phyloP scores from a whole-genome alignment of 2,888 invertebrate genomes.

The Melinaea menophilus region DNA sequence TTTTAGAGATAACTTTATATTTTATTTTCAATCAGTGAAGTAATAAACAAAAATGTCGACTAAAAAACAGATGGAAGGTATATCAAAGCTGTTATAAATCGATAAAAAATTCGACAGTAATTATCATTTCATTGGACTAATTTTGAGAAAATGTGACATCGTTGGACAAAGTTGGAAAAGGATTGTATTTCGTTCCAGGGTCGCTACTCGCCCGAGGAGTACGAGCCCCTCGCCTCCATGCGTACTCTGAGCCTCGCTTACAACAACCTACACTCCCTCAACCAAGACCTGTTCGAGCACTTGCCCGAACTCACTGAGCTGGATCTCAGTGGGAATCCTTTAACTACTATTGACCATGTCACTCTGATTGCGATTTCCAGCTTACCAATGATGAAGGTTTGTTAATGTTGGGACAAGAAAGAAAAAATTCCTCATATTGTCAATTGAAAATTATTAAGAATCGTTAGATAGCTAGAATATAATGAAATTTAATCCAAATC shows the following conservation, averaged over 20 bases:
- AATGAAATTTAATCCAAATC: conserved; percentile 10
- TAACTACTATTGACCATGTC: conserved; percentile 80
- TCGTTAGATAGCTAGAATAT: not conserved
- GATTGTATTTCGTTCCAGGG: conserved; percentile 27
- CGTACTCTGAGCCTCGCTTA: conserved; percentile 80
- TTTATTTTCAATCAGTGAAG: no score
- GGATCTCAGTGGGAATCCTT: conserved; percentile 85
- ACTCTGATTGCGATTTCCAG: conserved; percentile 82
- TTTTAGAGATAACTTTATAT: no score
- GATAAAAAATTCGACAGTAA: no score
- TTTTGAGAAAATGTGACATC: no score
- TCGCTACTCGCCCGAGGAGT: conserved; percentile 72
- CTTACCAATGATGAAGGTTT: conserved; percentile 81
- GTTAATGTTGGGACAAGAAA: conserved; percentile 12
- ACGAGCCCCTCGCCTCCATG: conserved; percentile 79
- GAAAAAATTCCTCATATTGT: not conserved
- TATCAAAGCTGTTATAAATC: no score
- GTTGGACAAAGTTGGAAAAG: no score
- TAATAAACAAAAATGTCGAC: no score
- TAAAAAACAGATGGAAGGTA: no score
- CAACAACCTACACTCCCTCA: conserved; percentile 84
- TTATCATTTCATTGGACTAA: no score
- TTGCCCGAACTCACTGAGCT: conserved; percentile 81
- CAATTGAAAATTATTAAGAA: no score
- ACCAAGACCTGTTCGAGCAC: conserved; percentile 87